Base-by-base conservation (phyloP, 2,797 vertebrate species). In the Chaetodon trifasciatus region DNA sequence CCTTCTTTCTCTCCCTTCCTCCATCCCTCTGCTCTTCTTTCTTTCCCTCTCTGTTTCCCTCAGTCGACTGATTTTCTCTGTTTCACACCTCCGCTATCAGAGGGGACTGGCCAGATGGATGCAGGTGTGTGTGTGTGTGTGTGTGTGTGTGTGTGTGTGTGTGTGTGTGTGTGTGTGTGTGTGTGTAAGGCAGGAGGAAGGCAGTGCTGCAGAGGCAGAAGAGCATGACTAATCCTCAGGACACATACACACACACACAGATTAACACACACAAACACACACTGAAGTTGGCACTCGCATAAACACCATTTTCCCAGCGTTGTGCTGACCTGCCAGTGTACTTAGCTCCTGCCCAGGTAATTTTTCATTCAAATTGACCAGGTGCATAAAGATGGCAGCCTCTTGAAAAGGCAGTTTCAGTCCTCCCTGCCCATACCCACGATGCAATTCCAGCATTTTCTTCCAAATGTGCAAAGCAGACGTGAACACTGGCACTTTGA, bases 321-420 rank as follows among this genome's bases (percentile, higher is more conserved):
- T 87, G 89, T 91, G 91, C 91, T 93, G 92, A 92, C 89, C 92
- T 93, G 91, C 92, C 91, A 89, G 88, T 91, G 85, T 91, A 84
- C 87, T 88, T 90, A 87, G 82, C 91, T 91, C 72, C 74, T 87
- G 89, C 87, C 91, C 91, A 89, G 91, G 91, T 93, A 86, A 92
- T 94, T 92, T 92, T 91, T 93, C 90, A 94, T 93, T 93, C 91
- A 93, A 90, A 94, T 89, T 88, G 91, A 93, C 87, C 93, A 93
- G 93, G 93, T 93, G 93, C 91, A 91, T 79, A 78, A 92, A 91
- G 86, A 92, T 92, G 93, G 92, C 90, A 91, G 91, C 83, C 77
- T 86, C 86, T 83, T 90, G 83, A 91, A 91, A 89, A 91, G 87
- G 78, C 86, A 85, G 84, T 80, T 88, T 91, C 82, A 55, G 70